Conservation (phyloP, 1,140 invertebrate species). For the Drosophila repletoides region DNA sequence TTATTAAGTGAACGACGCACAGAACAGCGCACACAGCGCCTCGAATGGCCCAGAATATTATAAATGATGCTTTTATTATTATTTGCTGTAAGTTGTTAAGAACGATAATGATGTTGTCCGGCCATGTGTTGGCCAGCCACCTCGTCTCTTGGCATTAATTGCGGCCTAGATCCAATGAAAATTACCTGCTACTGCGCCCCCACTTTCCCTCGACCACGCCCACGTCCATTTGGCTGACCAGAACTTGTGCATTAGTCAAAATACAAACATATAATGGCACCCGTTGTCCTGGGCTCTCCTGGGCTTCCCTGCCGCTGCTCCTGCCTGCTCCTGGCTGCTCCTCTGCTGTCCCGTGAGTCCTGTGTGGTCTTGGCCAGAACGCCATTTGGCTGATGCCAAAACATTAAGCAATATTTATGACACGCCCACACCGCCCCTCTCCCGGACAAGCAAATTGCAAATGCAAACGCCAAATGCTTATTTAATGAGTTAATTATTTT, state of each 20-base stretch:
- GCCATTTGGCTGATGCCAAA: conserved; percentile 50
- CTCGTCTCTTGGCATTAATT: conserved; percentile 61
- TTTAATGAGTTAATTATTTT: conserved; percentile 81
- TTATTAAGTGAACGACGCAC: conserved; percentile 66
- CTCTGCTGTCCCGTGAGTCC: conserved; percentile 2
- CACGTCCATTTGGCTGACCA: neutral
- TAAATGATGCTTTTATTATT: conserved; percentile 80
- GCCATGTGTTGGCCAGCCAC: conserved; percentile 50
- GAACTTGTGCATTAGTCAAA: conserved; percentile 44
- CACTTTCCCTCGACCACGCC: neutral
- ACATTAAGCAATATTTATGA: conserved; percentile 78
- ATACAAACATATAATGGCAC: conserved; percentile 27
- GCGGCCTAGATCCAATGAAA: conserved; percentile 65
- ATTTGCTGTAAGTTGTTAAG: conserved; percentile 69
- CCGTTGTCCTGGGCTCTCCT: neutral
- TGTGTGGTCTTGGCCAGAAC: conserved; percentile 19
- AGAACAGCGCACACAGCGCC: conserved; percentile 27
- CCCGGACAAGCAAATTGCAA: conserved; percentile 51
- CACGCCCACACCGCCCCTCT: neutral
- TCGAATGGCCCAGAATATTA: conserved; percentile 57
- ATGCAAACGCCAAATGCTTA: conserved; percentile 71
- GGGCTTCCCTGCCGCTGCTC: neutral
- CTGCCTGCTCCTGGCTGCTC: neutral
- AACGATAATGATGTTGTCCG: conserved; percentile 73
- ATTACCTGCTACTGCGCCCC: conserved; percentile 53